Conservation (phyloP, 2,113 vertebrate genomes). For the Leucosticte australis region DNA sequence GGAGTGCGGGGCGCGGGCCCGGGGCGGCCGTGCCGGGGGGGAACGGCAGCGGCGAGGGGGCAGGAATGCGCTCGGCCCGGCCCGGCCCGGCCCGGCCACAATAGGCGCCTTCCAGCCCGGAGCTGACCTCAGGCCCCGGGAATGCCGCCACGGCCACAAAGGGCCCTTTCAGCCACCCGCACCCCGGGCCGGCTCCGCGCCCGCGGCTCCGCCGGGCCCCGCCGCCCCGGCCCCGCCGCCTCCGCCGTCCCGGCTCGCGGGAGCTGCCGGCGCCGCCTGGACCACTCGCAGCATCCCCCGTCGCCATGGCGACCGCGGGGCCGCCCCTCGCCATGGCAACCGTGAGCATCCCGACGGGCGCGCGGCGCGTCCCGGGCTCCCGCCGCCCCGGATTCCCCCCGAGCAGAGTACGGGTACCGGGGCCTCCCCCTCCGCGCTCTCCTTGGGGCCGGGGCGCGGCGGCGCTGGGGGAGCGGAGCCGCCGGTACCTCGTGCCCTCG, state of each 20-base stretch:
- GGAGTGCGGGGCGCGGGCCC: background rate
- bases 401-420: background rate
- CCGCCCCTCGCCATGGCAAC: slow-evolving; percentile 14
- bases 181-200: background rate
- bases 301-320: background rate
- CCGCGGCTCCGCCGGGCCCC: background rate
- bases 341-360: background rate
- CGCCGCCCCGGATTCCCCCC: too few species aligned
- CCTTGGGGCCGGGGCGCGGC: too few species aligned
- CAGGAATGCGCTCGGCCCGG: too few species aligned
- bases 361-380: background rate
- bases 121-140: background rate
- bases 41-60: too few species aligned
- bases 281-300: slow-evolving; percentile 18
- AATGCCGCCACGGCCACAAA: background rate
- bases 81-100: too few species aligned
- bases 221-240: background rate
- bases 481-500: background rate
- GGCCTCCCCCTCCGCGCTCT: background rate
- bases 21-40: slow-evolving; percentile 15
- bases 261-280: background rate
- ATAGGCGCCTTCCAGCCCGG: too few species aligned
- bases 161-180: background rate
- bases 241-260: background rate
- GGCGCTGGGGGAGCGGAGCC: background rate